A percentile compares a stretch with the other conserved stretches of the same genome.
These are phyloP conservation scores for Euproctis similis DNA, from an alignment of 2,888 invertebrate genomes.

Conservation along the genomic window DNA sequence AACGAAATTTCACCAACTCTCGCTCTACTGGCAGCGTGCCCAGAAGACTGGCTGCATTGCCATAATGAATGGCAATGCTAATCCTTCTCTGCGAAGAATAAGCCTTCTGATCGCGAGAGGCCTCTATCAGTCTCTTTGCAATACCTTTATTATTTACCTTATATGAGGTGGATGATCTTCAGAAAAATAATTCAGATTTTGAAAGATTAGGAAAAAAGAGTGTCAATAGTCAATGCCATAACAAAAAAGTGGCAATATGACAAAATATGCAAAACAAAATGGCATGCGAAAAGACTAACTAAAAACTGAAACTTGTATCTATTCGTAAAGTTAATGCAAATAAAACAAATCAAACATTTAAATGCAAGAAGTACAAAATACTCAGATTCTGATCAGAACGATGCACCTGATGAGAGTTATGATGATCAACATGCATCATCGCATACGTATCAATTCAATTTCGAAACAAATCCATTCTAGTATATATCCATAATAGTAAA, in stretches of 20 bases:
- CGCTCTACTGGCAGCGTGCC: no score
- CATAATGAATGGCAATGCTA: no score
- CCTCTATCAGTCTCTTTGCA: no score
- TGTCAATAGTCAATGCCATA: slow-evolving; percentile 30
- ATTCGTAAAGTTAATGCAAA: slow-evolving; percentile 56
- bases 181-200: slow-evolving; percentile 8
- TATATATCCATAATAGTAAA: slow-evolving; percentile 53
- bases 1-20: no score
- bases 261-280: slow-evolving; percentile 54
- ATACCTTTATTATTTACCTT: slow-evolving; percentile 7
- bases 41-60: no score
- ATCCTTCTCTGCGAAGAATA: no score
- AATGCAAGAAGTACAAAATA: slow-evolving; percentile 35
- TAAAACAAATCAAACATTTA: slow-evolving; percentile 48
- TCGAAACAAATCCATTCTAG: slow-evolving; percentile 58
- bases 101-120: no score
- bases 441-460: slow-evolving; percentile 57
- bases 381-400: slow-evolving; percentile 33
- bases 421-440: slow-evolving; percentile 37
- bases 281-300: slow-evolving; percentile 44
- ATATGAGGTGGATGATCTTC: slow-evolving; percentile 56
- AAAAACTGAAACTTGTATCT: slow-evolving; percentile 31
- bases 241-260: slow-evolving; percentile 57
- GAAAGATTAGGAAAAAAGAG: slow-evolving; percentile 24
- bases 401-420: slow-evolving; percentile 47